phyloP scores from a whole-genome alignment of 2,888 invertebrate species.

The Andrena flavipes region DNA sequence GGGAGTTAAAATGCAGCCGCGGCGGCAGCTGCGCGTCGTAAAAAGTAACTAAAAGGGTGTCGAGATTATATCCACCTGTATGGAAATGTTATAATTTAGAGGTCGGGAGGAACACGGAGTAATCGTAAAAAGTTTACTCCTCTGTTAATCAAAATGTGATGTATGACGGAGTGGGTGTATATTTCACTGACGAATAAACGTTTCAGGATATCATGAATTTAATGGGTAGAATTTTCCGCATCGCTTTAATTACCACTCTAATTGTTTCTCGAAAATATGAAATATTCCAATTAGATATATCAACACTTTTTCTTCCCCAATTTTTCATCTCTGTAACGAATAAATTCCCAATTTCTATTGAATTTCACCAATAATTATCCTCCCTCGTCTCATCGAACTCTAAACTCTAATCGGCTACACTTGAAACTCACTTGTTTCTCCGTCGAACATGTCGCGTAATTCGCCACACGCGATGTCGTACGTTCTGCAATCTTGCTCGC shows the following conservation, averaged over 20 bases:
- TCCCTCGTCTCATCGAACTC: not conserved
- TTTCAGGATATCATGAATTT: not conserved
- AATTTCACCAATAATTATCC: no score
- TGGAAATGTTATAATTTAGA: not conserved
- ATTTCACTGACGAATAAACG: not conserved
- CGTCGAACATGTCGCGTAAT: not conserved
- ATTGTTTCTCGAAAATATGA: no score
- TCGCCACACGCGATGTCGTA: conserved; percentile 16
- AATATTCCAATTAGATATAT: no score
- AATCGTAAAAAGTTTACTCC: not conserved
- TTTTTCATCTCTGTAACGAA: no score
- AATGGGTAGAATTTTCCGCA: not conserved
- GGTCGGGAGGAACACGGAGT: not conserved
- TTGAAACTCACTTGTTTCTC: conserved; percentile 8
- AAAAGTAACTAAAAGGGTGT: conserved; percentile 5
- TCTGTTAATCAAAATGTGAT: not conserved
- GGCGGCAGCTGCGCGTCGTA: not conserved
- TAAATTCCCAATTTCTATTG: no score
- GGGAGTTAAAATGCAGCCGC: not conserved
- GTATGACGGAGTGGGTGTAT: not conserved
- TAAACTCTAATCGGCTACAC: not conserved
- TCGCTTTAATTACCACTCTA: not conserved
- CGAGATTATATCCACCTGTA: not conserved
- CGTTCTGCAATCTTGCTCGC: conserved; percentile 32
- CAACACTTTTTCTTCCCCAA: no score